Base-by-base conservation (phyloP, 2,888 invertebrate species). In the Zygaena filipendulae region DNA sequence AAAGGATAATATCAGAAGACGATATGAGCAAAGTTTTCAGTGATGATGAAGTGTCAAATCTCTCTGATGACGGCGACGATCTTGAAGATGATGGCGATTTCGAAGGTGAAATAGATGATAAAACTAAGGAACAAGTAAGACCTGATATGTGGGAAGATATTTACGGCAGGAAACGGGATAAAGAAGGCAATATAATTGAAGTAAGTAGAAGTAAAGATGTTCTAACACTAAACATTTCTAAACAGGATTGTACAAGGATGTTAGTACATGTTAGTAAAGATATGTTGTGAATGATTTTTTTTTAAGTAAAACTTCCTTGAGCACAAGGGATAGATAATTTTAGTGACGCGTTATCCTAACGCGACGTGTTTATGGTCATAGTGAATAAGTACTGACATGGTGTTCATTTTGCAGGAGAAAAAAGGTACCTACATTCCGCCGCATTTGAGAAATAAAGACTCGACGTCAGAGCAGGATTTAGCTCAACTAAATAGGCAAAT, bases 121-220 rank as follows among this genome's bases (percentile, higher is more conserved):
- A 68, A 33, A 35, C 3, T 11, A 42, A 53, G 38, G 63, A 52
- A 35, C n/a, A n/a, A n/a, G n/a, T n/a, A n/a, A 64, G 66, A 35
- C 71, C 68, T 33, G 72, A 75, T 52, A 52, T 66, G 3, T 90
- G 89, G 88, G 94, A 97, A 79, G 97, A 97, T 72, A 97, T 97
- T 56, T 97, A 97, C 68, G 97, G 97, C 0, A 82, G 96, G 33
- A 83, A 88, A 43, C 82, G 93, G 42, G 90, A 91, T 53, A 86
- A 86, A 48, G 82, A 89, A 43, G 97, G 97, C 2, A 87, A 90
- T 55, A 59, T 96, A 40, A 70, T 95, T 23, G 71, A 80, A 49
- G 86, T 86, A 61, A 55, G 47, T 27, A 11, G 21, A 6, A n/a
- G n/a, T n/a, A 9, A 11, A 4, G 11, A 3, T 22, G 9, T 21